Conservation (phyloP, 2,888 invertebrate species). For the Gymnosoma rotundatum region DNA sequence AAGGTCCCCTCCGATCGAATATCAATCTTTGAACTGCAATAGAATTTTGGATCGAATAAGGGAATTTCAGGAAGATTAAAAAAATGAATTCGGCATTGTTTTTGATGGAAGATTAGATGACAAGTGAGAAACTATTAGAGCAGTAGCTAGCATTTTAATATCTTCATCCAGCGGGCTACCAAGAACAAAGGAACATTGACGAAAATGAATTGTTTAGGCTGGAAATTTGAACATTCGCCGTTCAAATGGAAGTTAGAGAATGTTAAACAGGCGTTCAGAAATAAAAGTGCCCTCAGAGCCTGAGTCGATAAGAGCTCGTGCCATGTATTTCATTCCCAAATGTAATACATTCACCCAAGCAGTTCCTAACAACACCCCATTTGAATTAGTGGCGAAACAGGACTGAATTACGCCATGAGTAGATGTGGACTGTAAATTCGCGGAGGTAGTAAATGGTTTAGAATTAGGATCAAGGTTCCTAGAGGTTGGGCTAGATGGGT, state of each 20-base stretch:
- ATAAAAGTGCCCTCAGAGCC: constrained; percentile 62
- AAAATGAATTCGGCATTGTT: background rate
- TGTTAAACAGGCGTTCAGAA: constrained; percentile 31
- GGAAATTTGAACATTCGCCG: constrained; percentile 15
- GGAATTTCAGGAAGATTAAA: background rate
- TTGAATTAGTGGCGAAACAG: background rate
- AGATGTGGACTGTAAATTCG: no score
- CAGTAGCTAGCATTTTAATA: background rate
- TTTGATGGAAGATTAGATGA: background rate
- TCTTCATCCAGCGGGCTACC: background rate
- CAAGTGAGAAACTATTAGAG: background rate
- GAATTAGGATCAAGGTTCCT: no score
- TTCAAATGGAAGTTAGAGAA: constrained; percentile 17
- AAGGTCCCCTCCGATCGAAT: background rate
- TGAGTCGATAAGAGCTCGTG: constrained; percentile 53
- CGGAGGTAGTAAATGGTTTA: no score
- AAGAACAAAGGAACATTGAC: constrained; percentile 18
- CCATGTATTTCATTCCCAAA: background rate
- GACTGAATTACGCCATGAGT: background rate
- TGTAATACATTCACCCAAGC: background rate
- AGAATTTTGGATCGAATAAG: background rate
- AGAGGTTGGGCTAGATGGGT: no score
- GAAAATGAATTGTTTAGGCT: constrained; percentile 37
- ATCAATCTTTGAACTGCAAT: background rate
- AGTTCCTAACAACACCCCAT: background rate